These are phyloP conservation scores for Thripadectes ignobilis DNA, from an alignment of 2,797 vertebrate species.

Conservation along the genomic window DNA sequence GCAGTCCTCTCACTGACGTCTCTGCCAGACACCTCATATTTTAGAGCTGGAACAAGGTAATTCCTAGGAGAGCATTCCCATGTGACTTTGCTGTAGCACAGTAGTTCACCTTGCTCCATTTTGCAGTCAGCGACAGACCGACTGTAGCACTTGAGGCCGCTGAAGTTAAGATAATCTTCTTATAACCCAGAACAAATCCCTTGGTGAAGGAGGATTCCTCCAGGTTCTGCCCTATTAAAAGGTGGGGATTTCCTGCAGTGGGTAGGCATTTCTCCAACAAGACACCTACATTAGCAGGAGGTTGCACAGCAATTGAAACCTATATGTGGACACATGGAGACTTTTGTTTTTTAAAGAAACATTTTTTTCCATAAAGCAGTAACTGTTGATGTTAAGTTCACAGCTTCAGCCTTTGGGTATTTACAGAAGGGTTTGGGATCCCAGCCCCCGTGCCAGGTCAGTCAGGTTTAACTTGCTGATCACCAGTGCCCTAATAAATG, in stretches of 20 bases:
- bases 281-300: not conserved
- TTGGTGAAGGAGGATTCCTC: not conserved
- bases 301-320: not conserved
- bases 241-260: not conserved
- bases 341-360: not conserved
- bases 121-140: not conserved
- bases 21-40: not conserved
- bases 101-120: slow-evolving; percentile 50
- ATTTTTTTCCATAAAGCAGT: not conserved
- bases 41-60: not conserved
- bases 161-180: not conserved
- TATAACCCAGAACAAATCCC: not conserved
- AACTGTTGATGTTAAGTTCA: not conserved
- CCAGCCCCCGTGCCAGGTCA: not conserved
- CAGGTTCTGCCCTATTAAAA: not conserved
- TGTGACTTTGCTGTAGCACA: not conserved
- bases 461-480: not conserved
- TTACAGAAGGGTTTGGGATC: not conserved
- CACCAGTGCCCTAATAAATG: not conserved
- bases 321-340: rapidly evolving
- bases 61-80: not conserved
- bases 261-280: not conserved
- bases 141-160: not conserved
- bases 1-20: not conserved
- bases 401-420: not conserved